Evolutionary conservation across 2,797 vertebrate species (phyloP).

Genomic region (Geotrypetes seraphini): DNA sequence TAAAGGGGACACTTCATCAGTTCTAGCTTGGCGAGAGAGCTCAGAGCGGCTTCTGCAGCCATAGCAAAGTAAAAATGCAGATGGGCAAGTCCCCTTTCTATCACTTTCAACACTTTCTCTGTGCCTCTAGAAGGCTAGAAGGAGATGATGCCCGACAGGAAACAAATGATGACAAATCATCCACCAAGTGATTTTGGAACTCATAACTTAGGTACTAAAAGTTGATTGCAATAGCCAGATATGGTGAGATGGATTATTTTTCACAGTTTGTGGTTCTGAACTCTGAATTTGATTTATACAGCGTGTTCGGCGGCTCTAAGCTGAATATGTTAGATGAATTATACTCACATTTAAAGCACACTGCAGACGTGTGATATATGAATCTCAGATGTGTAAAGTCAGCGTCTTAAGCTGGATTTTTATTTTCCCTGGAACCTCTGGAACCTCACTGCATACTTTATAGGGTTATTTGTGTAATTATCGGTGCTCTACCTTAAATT

Average conservation of each 20-base stretch:
- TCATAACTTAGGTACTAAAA: not conserved
- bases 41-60: not conserved
- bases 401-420: not conserved
- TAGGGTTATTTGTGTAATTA: constrained; percentile 20
- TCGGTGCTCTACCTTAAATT: constrained; percentile 11
- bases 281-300: constrained; percentile 10
- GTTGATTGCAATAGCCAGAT: constrained; percentile 18
- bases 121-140: constrained; percentile 15
- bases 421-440: constrained; percentile 14
- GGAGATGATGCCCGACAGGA: constrained; percentile 23
- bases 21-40: not conserved
- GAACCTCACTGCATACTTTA: constrained; percentile 9
- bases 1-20: constrained; percentile 1
- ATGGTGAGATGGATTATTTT: constrained; percentile 12
- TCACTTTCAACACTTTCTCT: constrained; percentile 8
- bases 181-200: not conserved
- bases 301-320: constrained; percentile 4
- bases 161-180: constrained; percentile 17
- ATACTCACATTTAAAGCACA: constrained; percentile 9
- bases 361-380: not conserved
- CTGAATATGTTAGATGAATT: constrained; percentile 15
- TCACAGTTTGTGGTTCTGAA: constrained; percentile 4
- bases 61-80: not conserved
- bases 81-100: not conserved
- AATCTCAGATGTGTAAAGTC: constrained; percentile 3